Evolutionary conservation across 2,113 vertebrate genomes (phyloP).

Genomic region (Nesogale talazaci): DNA sequence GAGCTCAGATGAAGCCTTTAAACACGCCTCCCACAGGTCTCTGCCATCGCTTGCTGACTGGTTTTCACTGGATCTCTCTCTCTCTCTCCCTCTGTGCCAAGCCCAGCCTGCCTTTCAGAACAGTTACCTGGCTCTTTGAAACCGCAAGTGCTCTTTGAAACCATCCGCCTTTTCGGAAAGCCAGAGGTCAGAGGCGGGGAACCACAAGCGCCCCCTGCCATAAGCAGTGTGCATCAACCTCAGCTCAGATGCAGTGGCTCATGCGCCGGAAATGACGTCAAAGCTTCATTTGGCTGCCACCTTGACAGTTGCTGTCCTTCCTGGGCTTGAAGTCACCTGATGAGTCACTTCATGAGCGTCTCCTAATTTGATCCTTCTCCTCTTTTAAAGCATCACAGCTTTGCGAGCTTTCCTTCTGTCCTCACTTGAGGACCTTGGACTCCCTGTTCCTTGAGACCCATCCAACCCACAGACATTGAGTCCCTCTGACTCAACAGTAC

Average conservation of each 20-base stretch:
- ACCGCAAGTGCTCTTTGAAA: conserved; percentile 5
- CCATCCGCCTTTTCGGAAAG: conserved; percentile 46
- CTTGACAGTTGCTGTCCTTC: conserved; percentile 5
- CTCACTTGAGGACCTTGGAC: neutral
- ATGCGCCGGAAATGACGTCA: neutral
- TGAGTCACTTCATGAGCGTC: neutral
- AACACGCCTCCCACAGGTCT: neutral
- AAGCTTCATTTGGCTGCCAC: no score
- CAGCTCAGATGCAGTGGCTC: neutral
- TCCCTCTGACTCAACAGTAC: no score
- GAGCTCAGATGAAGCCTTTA: conserved; percentile 30
- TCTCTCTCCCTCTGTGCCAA: conserved; percentile 14
- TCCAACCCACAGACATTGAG: no score
- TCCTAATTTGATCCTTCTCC: neutral
- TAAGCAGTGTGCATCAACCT: neutral
- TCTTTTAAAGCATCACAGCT: neutral
- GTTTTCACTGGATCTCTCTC: neutral
- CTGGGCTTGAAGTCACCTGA: neutral
- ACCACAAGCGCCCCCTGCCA: neutral
- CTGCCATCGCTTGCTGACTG: neutral
- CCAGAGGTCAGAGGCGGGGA: neutral
- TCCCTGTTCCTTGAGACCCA: no score
- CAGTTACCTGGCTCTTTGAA: conserved; percentile 12
- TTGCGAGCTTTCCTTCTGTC: neutral
- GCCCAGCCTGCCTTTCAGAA: neutral